A percentile compares a stretch with the other conserved stretches of the same genome.
Conservation (phyloP, 2,888 invertebrate species). For the Alviniconcha strummeri region DNA sequence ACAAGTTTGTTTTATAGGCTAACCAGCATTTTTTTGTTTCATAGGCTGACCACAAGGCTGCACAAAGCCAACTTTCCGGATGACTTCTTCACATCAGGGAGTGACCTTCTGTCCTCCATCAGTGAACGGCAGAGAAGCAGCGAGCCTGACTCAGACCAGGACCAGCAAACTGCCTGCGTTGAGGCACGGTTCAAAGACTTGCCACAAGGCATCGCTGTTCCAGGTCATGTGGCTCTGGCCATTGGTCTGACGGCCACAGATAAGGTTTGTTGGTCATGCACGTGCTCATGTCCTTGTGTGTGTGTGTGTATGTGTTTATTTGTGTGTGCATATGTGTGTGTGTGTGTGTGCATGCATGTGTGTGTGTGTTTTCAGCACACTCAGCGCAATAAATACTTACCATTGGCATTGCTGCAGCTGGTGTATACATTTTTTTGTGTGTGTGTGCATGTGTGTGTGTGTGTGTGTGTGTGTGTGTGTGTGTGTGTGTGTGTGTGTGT, state of each 20-base stretch:
- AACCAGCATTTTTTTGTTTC: too few species aligned
- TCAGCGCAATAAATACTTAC: too few species aligned
- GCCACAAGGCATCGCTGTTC: slow-evolving; percentile 1
- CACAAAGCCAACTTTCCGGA: too few species aligned
- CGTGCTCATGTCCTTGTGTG: not conserved
- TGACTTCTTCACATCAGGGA: too few species aligned
- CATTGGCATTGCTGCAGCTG: too few species aligned
- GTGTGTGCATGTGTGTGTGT: not conserved
- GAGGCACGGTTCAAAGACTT: not conserved
- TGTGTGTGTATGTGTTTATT: slow-evolving; percentile 12
- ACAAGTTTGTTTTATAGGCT: too few species aligned
- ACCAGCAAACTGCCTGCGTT: too few species aligned
- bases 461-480: not conserved
- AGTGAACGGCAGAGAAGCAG: too few species aligned
- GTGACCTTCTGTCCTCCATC: too few species aligned
- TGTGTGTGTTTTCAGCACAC: not conserved
- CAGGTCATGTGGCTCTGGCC: slow-evolving; percentile 48
- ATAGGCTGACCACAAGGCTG: too few species aligned
- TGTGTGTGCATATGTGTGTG: slow-evolving; percentile 12
- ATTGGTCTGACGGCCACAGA: slow-evolving; percentile 45
- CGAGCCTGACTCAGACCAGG: too few species aligned
- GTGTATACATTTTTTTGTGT: not conserved
- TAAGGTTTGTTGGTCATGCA: slow-evolving; percentile 39
- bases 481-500: not conserved
- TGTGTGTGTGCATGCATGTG: not conserved